Base-by-base conservation (phyloP, 1,140 invertebrate genomes). In the Mactra quadrangularis region DNA sequence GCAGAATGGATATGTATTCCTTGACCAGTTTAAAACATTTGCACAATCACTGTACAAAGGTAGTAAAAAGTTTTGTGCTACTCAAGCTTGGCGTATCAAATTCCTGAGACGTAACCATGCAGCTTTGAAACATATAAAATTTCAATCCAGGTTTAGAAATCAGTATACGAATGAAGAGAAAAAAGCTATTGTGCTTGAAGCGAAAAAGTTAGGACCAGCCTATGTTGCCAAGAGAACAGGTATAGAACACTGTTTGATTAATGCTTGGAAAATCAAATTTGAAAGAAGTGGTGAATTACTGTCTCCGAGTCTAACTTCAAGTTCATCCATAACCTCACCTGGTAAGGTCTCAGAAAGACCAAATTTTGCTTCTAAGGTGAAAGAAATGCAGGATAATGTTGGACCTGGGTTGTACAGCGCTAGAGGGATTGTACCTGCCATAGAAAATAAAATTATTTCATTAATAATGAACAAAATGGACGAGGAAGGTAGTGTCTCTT, bases 391-490 rank as follows among this genome's bases (percentile, higher is more conserved):
- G 50, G 59, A 77, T 17, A 3, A 33, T 55, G 50, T 72, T 38
- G 72, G 53, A 3, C 77, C 77, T 19, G 77, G 64, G 29, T 27
- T 81, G 55, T 81, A 55, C 27, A 81, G 77, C 68, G 31, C 33
- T 35, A 31, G 77, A 59, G 77, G 77, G 1, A 71, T 81, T 45
- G 77, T 81, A 25, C 77, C 77, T 25, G 77, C 53, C 0, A 55
- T 81, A 53, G 77, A 81, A 33, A 55, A 57, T 45, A 81, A 60
- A 50, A 81, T 81, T 27, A 35, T 41, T 1, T 4, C 11, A 1
- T 60, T 81, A 53, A 71, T 81, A 59, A 81, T 66, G 45, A 68
- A 81, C 29, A 66, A 81, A 33, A 81, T 81, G 77, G 77, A 81
- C 41, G 53, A 71, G 45, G 64, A 81, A 33, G 77, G 77, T 15